Conservation (phyloP, 2,888 invertebrate species). For the Anthrax anthrax region DNA sequence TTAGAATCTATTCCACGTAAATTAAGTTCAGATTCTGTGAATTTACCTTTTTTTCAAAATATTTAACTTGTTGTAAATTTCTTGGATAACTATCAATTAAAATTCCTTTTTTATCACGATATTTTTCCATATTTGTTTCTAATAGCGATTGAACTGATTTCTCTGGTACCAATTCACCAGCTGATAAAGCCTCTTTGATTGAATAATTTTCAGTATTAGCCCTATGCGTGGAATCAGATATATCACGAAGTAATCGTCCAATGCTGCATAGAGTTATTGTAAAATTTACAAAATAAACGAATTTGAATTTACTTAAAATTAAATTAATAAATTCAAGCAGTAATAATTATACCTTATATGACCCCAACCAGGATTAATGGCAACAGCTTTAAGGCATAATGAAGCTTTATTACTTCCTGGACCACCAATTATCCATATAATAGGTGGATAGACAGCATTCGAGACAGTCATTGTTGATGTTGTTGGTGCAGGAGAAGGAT, state of each 20-base stretch:
- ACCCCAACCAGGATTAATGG: conserved; percentile 55
- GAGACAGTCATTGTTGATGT: conserved; percentile 11
- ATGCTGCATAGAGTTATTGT: conserved; percentile 36
- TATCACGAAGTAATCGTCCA: conserved; percentile 59
- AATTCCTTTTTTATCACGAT: conserved; percentile 56
- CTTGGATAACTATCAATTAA: conserved; percentile 91
- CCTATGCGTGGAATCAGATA: conserved; percentile 52
- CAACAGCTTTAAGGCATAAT: conserved; percentile 57
- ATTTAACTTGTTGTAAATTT: conserved; percentile 72
- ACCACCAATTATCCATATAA: conserved; percentile 61
- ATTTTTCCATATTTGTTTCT: conserved; percentile 47
- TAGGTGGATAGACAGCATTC: conserved; percentile 24
- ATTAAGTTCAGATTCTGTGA: not conserved
- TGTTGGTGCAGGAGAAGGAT: conserved; percentile 1
- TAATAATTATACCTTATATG: conserved; percentile 44
- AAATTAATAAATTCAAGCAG: too few species aligned
- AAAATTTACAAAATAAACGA: not conserved
- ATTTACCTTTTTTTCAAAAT: conserved; percentile 76
- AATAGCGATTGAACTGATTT: conserved; percentile 66
- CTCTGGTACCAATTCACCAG: conserved; percentile 68
- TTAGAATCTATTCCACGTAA: not conserved
- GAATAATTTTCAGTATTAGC: conserved; percentile 48
- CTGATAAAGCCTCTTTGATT: conserved; percentile 53
- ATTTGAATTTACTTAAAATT: too few species aligned
- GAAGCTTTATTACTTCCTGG: conserved; percentile 83